phyloP scores from a whole-genome alignment of 2,888 invertebrate species.

The Salticus scenicus region DNA sequence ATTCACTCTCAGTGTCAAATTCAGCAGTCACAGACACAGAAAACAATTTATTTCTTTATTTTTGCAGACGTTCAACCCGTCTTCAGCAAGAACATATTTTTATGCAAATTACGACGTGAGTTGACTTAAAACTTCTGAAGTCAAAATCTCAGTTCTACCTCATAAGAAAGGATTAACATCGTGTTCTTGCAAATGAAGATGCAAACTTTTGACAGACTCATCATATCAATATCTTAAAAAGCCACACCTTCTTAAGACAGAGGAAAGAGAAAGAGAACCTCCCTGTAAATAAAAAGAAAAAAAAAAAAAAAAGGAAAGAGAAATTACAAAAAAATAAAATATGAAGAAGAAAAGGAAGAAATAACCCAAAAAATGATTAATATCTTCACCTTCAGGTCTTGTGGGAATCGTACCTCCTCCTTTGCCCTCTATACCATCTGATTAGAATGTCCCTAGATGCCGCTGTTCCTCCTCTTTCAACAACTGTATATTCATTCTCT shows the following conservation, averaged over 20 bases:
- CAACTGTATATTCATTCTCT: too few relatives aligned
- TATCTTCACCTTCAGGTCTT: too few relatives aligned
- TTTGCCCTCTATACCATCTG: too few relatives aligned
- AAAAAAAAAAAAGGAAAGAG: background rate
- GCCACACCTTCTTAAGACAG: background rate
- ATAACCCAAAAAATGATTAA: conserved; percentile 17
- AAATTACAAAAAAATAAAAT: background rate
- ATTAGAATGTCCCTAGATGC: too few relatives aligned
- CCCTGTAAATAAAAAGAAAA: background rate
- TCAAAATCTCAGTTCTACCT: background rate
- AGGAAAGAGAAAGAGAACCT: background rate
- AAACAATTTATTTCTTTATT: too few relatives aligned
- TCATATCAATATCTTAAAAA: background rate
- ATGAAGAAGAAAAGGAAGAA: background rate
- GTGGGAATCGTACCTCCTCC: too few relatives aligned
- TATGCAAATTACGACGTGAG: background rate
- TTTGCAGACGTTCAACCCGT: too few relatives aligned
- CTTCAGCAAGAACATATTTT: background rate
- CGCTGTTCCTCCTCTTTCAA: too few relatives aligned
- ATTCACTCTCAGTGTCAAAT: too few relatives aligned
- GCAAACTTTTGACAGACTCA: background rate
- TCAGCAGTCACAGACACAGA: too few relatives aligned
- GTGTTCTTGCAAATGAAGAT: background rate
- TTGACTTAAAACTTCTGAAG: background rate
- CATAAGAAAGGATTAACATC: background rate